Evolutionary conservation across 1,140 invertebrate species (phyloP).

Genomic region (Philotrypesis tridentata): DNA sequence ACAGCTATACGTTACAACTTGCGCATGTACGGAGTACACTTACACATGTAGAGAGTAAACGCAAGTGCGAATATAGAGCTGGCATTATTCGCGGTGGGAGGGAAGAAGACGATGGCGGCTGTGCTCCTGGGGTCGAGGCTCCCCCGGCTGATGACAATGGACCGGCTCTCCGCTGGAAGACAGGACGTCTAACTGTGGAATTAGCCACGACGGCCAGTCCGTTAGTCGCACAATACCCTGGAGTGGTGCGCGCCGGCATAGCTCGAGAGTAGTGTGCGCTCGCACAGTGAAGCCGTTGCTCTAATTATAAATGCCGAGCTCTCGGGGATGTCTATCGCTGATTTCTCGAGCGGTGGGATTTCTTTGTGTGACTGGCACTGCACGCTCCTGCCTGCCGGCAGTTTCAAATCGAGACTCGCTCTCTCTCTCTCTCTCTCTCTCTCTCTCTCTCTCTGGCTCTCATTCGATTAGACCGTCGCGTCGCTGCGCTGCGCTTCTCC

Average conservation of each 20-base stretch:
- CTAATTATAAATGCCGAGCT: constrained; percentile 32
- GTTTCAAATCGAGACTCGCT: neutral
- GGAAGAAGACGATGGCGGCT: neutral
- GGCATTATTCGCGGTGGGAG: too few species aligned
- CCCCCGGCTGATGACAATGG: constrained; percentile 27
- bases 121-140: neutral
- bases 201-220: constrained; percentile 41
- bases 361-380: neutral
- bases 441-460: neutral
- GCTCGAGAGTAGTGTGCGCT: neutral
- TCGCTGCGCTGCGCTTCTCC: too few species aligned
- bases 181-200: constrained; percentile 3
- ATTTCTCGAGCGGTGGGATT: neutral
- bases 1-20: too few species aligned
- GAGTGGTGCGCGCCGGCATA: neutral
- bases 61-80: neutral
- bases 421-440: neutral
- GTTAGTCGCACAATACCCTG: constrained; percentile 33
- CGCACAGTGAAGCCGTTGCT: neutral
- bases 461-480: neutral
- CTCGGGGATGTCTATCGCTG: constrained; percentile 3
- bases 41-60: neutral
- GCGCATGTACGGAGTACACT: too few species aligned
- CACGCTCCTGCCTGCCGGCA: neutral
- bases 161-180: neutral